Percentiles rank a stretch among this genome's conserved stretches.
phyloP scores from a whole-genome alignment of 2,113 vertebrate genomes.

The Felis catus region DNA sequence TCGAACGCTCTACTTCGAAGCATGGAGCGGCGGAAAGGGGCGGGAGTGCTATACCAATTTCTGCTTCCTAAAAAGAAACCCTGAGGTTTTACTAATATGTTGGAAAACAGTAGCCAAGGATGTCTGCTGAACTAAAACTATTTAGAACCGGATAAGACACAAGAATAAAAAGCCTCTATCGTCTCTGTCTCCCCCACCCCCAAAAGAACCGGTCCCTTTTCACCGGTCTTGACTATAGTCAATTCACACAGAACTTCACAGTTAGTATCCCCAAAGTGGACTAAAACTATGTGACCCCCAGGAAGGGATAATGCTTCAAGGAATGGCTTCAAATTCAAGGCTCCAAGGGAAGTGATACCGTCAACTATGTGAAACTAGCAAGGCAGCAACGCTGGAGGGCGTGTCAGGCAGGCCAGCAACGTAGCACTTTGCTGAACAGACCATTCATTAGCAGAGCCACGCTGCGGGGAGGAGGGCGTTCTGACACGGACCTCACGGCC shows the following conservation, averaged over 20 bases:
- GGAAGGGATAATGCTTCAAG: background rate
- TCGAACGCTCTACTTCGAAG: background rate
- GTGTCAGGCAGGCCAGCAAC: background rate
- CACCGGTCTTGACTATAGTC: background rate
- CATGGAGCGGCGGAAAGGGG: background rate
- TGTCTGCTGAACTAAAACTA: background rate
- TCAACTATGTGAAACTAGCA: background rate
- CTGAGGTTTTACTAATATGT: background rate
- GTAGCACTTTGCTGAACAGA: background rate
- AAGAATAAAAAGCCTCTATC: background rate
- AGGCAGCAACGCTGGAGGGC: background rate
- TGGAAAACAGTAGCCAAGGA: background rate
- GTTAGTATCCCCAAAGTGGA: background rate
- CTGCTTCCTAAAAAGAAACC: background rate
- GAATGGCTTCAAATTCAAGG: background rate
- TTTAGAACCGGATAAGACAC: background rate
- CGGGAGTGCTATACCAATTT: background rate
- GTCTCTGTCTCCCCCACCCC: background rate
- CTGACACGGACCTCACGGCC: background rate
- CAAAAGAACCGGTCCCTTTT: background rate
- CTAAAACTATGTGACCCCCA: background rate
- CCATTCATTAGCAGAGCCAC: constrained; percentile 23
- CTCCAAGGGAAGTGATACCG: background rate
- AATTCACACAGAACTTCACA: background rate
- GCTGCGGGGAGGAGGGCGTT: background rate